Evolutionary conservation across 2,797 vertebrate species (phyloP), one percentile per base, ranked within the genome.

Genomic region (Naso thynnoides): DNA sequence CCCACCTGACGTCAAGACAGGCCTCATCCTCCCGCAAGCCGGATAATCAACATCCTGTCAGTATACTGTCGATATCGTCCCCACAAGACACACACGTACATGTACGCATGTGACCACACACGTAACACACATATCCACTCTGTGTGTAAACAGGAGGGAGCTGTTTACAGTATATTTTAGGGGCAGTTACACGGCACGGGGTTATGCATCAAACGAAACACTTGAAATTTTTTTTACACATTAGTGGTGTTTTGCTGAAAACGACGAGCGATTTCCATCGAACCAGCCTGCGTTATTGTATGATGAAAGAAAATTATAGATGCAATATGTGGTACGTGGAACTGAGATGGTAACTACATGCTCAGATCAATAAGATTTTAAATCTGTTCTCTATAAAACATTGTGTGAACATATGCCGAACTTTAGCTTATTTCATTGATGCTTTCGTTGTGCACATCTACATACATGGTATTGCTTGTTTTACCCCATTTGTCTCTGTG

Each of bases 11-110:
- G 91, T 94, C 95, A 96, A 76, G 96, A 96, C 96, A 96, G 94
- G 93, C 92, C 93, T 94, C 93, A 92, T 94, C 95, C 95, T 96
- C 96, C 94, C 90, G 94, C 95, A 94, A 95, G 96, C 95, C 95
- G 95, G 95, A 96, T 97, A 97, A 97, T 98, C 97, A 97, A 97
- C 97, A 94, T 95, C 95, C 95, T 97, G 96, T 96, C 97, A 97
- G 91, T 92, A 90, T 38, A 48, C 94, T 96, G 96, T 96, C 97
- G 96, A 97, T 94, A 93, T 85, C 87, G 68, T 88, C 69, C 84
- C 72, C 84, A 68, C 75, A 83, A 74, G 72, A 80, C 55, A 60
- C 8, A 85, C 65, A 31, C 45, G 64, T 73, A 74, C 31, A 31
- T 19, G 16, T 33, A 58, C 33, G 39, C 50, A 67, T 60, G 48